These are phyloP conservation scores for Chirona hameri DNA, from an alignment of 2,888 invertebrate genomes.

Conservation along the genomic window DNA sequence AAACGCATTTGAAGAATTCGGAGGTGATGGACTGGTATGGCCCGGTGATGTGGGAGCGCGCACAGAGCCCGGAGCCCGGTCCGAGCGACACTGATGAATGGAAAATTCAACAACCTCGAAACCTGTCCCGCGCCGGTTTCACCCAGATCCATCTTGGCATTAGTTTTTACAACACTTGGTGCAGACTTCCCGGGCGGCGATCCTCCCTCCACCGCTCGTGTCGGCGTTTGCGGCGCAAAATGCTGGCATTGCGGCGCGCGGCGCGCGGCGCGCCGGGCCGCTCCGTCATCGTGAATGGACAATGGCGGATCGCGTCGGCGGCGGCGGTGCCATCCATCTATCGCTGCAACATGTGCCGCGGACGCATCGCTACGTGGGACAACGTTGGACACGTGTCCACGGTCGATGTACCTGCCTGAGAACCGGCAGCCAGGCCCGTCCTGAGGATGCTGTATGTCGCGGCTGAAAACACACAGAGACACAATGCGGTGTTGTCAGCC, in stretches of 20 bases:
- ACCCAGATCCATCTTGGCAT: neutral
- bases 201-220: neutral
- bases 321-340: neutral
- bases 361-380: neutral
- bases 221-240: neutral
- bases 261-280: neutral
- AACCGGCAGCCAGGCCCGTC: no score
- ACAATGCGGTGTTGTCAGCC: no score
- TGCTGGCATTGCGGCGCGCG: neutral
- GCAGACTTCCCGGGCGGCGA: neutral
- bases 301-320: neutral
- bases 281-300: neutral
- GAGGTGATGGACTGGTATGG: neutral
- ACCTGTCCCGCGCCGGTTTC: neutral
- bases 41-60: neutral
- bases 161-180: neutral
- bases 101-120: neutral
- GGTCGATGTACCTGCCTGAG: neutral
- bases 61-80: neutral
- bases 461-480: no score
- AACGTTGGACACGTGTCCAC: neutral
- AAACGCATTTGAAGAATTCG: constrained; percentile 10
- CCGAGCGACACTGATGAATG: constrained; percentile 9
- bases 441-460: no score
- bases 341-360: neutral